Base-by-base conservation (phyloP, 2,888 invertebrate species). In the Cephalotes varians region DNA sequence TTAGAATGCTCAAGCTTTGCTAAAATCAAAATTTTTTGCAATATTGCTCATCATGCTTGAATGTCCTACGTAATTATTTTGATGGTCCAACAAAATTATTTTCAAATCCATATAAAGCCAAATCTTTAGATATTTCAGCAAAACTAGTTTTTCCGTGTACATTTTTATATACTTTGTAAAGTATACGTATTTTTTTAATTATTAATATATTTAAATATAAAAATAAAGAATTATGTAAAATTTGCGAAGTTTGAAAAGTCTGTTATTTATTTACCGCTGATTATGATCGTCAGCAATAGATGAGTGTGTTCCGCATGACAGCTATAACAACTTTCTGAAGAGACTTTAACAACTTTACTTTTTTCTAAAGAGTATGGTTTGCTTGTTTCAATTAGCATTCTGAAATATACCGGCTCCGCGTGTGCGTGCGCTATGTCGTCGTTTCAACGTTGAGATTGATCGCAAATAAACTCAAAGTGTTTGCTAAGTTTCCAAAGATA, bases 291-390 rank as follows among this genome's bases (percentile, higher is more conserved):
- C 37, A 65, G 64, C 28, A 34, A 25, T 5, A 37, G n/a, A 49
- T 9, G 25, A 54, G 21, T 54, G 21, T 54, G 12, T 69, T 18
- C 18, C 9, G 15, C 58, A 71, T 74, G 82, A 86, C 85, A 72
- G 44, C 56, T 28, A 49, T 64, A 81, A 83, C 58, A 67, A 73
- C 76, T 85, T 76, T 51, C 34, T 44, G 60, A 85, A 62, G 40
- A 67, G 18, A 25, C 64, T 72, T 47, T 40, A 81, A 88, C 79
- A 83, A 72, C 49, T 28, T 81, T 58, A 69, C 47, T 64, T 65
- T 44, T 56, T 80, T 58, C 62, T 47, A 44, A 76, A 62, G 67
- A 58, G 25, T 40, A 62, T 18, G 44, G 31, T 31, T 65, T 34
- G 40, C 25, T 51, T 71, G n/a, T 51, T 74, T 81, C 54, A 69